Evolutionary conservation across 2,888 invertebrate genomes (phyloP), one percentile per base, ranked within the genome.

Genomic region (Rambutsinella grinnellia): DNA sequence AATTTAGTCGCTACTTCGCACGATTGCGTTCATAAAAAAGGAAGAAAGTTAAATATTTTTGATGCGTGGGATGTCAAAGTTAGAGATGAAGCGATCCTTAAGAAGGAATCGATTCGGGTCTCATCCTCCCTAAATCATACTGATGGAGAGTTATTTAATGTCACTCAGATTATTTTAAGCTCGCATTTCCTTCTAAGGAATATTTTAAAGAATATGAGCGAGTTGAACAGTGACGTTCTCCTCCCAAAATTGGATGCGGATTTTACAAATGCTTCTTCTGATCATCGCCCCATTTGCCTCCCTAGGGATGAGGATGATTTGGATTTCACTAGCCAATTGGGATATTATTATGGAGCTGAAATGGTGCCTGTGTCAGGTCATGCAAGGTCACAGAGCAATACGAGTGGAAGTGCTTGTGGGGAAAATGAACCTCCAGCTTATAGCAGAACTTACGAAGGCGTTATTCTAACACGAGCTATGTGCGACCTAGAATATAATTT

Each of bases 1-100:
- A 61, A 69, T 26, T 17, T 69, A 1, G 46, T 69, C 1, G 47
- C 44, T 1, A 69, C 69, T 23, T 69, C 69, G 1, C 69, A 69
- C 61, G 28, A 61, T 6, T 69, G 69, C 17, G 26, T 69, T 0
- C 46, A 23, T 6, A 8, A 13, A 10, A 3, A 17, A 13, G 44
- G 44, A 0, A 13, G 8, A 10, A 1, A 26, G 8, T 6, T 53
- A 1, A 53, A 24, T 10, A 1, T 61, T 3, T 69, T 36, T 49
- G 61, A 69, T n/a, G 1, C 46, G 1, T 61, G 60, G 53, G 6
- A 21, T 5, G 36, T 53, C 6, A 24, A 2, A 15, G 21, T 23
- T 46, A 10, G 15, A 15, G 19, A 17, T 5, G 8, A 57, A 6
- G 27, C 2, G 10, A 8, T 36, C 13, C 47, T 47, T 2, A 3